Evolutionary conservation across 2,888 invertebrate genomes (phyloP).

Genomic region (Pterostichus madidus): DNA sequence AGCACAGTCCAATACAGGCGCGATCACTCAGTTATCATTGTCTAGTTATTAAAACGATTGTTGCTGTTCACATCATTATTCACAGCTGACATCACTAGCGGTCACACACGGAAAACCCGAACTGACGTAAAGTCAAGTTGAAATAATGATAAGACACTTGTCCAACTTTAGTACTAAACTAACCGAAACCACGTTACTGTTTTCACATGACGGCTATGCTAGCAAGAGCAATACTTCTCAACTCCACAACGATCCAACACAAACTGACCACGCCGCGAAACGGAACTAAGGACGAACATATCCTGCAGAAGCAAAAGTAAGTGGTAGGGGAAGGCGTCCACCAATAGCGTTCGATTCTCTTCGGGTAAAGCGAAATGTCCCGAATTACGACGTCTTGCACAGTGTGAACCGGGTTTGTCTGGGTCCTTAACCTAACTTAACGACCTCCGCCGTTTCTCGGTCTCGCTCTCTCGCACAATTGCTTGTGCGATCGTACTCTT

Average conservation of each 20-base stretch:
- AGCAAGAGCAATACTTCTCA: neutral
- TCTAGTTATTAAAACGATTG: constrained; percentile 50
- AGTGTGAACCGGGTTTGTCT: constrained; percentile 77
- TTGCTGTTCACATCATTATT: constrained; percentile 47
- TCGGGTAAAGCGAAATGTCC: constrained; percentile 69
- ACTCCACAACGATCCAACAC: constrained; percentile 67
- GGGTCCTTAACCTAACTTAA: constrained; percentile 79
- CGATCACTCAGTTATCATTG: constrained; percentile 62
- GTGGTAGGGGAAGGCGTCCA: constrained; percentile 69
- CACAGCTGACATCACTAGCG: constrained; percentile 38
- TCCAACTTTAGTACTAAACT: constrained; percentile 14
- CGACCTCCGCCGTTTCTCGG: constrained; percentile 72
- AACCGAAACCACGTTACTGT: constrained; percentile 35
- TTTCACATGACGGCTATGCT: constrained; percentile 26
- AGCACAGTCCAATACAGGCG: constrained; percentile 61
- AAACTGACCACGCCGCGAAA: constrained; percentile 74
- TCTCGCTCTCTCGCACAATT: constrained; percentile 68
- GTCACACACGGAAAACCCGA: constrained; percentile 22
- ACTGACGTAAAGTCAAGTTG: constrained; percentile 2
- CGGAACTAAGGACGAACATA: constrained; percentile 71
- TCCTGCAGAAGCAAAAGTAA: constrained; percentile 70
- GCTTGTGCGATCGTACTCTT: constrained; percentile 42
- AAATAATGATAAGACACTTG: constrained; percentile 50
- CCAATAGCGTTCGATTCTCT: constrained; percentile 70
- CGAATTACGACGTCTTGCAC: constrained; percentile 70